Evolutionary conservation across 2,888 invertebrate genomes (phyloP).

Genomic region (Geophilus truncorum): DNA sequence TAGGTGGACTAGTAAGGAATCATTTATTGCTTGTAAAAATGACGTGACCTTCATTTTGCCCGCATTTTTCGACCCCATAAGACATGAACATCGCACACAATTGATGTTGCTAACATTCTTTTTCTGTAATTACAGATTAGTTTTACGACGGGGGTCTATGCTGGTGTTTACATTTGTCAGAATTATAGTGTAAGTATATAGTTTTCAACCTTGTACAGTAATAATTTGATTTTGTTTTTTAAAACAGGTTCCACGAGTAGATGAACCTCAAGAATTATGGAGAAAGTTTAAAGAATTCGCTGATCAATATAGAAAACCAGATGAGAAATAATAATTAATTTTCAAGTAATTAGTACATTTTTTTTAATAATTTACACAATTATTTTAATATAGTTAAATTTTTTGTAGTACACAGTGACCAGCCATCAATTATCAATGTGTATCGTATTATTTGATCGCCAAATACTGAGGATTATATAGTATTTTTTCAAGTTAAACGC

Average conservation of each 20-base stretch:
- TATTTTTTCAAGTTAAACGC: too few species aligned
- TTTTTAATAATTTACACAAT: background rate
- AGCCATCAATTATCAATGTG: background rate
- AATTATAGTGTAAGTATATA: constrained; percentile 65
- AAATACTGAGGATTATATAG: too few species aligned
- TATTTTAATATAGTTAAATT: background rate
- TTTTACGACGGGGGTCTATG: constrained; percentile 64
- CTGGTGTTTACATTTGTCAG: constrained; percentile 68
- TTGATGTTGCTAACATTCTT: constrained; percentile 36
- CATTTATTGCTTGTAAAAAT: constrained; percentile 49
- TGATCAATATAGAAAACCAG: constrained; percentile 48
- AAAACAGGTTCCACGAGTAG: constrained; percentile 73
- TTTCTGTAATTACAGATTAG: constrained; percentile 59
- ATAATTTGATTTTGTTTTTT: constrained; percentile 37
- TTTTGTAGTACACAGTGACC: background rate
- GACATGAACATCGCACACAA: background rate
- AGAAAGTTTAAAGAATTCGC: constrained; percentile 65
- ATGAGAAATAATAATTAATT: background rate
- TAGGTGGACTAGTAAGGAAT: constrained; percentile 45
- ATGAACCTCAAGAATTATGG: constrained; percentile 69
- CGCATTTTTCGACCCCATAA: constrained; percentile 50
- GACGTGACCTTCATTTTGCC: constrained; percentile 61
- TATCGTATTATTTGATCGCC: too few species aligned
- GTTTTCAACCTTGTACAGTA: background rate
- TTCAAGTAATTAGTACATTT: background rate